These are phyloP conservation scores for Harlomillsia oculata DNA, from an alignment of 1,140 invertebrate species.

Conservation along the genomic window DNA sequence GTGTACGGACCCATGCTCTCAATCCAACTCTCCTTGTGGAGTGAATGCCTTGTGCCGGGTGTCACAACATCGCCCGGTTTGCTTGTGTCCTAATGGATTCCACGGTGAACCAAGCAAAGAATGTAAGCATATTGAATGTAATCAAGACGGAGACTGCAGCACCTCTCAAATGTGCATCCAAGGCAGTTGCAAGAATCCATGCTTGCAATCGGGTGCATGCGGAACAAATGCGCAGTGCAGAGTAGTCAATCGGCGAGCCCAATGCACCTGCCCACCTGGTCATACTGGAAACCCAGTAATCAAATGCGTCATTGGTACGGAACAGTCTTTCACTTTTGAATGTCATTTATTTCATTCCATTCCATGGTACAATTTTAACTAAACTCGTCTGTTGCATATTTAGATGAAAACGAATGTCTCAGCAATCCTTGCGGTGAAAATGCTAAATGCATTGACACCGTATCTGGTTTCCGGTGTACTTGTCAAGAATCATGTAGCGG, in stretches of 20 bases:
- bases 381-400: slow-evolving; percentile 33
- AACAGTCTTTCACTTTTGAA: too few relatives aligned
- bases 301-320: slow-evolving; percentile 58
- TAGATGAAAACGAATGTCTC: slow-evolving; percentile 70
- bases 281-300: slow-evolving; percentile 70
- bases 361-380: too few relatives aligned
- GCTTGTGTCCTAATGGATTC: slow-evolving; percentile 66
- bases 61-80: slow-evolving; percentile 66
- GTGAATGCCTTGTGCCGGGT: slow-evolving; percentile 59
- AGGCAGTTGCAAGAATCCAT: slow-evolving; percentile 65
- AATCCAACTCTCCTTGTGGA: slow-evolving; percentile 52
- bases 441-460: slow-evolving; percentile 72
- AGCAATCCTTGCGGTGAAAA: slow-evolving; percentile 73
- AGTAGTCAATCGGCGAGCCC: slow-evolving; percentile 60
- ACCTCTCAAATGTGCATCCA: slow-evolving; percentile 61
- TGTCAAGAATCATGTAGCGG: slow-evolving; percentile 69
- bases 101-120: slow-evolving; percentile 54
- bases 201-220: slow-evolving; percentile 61
- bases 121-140: slow-evolving; percentile 66
- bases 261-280: slow-evolving; percentile 74
- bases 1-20: slow-evolving; percentile 65
- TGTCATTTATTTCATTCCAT: too few relatives aligned
- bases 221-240: slow-evolving; percentile 74
- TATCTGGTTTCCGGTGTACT: slow-evolving; percentile 49
- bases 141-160: slow-evolving; percentile 64